Conservation (phyloP, 1,140 invertebrate genomes). For the Zophobas morio region DNA sequence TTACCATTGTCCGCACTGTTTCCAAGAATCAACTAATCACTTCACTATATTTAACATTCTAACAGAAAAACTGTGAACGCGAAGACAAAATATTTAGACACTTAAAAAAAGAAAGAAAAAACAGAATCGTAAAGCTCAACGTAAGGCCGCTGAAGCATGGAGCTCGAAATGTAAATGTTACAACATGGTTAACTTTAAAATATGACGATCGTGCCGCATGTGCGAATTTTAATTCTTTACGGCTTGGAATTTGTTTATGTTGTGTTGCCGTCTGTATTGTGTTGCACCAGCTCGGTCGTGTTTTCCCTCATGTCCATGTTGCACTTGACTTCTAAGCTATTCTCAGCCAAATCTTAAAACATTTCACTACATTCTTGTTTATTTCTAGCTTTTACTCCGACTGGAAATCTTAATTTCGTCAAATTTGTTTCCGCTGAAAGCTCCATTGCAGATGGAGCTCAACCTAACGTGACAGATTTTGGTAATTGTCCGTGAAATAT, state of each 20-base stretch:
- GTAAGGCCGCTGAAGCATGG: conserved; percentile 39
- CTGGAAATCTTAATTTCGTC: neutral
- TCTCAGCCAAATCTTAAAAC: neutral
- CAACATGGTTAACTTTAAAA: conserved; percentile 59
- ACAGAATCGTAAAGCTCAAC: conserved; percentile 7
- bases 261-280: conserved; percentile 62
- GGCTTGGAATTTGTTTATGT: conserved; percentile 62
- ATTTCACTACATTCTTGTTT: neutral
- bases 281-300: conserved; percentile 52
- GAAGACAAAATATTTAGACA: conserved; percentile 55
- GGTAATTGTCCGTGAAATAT: conserved; percentile 41
- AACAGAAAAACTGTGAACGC: conserved; percentile 21
- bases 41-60: neutral
- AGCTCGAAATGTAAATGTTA: conserved; percentile 59
- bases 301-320: conserved; percentile 37
- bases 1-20: too few species aligned
- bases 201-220: conserved; percentile 64
- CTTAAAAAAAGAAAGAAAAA: conserved; percentile 13
- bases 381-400: neutral
- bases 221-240: conserved; percentile 65
- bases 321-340: conserved; percentile 12
- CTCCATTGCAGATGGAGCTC: neutral
- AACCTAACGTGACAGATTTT: conserved; percentile 13
- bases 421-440: neutral
- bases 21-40: too few species aligned